phyloP scores from a whole-genome alignment of 2,113 vertebrate species.

The Microtus richardsoni region DNA sequence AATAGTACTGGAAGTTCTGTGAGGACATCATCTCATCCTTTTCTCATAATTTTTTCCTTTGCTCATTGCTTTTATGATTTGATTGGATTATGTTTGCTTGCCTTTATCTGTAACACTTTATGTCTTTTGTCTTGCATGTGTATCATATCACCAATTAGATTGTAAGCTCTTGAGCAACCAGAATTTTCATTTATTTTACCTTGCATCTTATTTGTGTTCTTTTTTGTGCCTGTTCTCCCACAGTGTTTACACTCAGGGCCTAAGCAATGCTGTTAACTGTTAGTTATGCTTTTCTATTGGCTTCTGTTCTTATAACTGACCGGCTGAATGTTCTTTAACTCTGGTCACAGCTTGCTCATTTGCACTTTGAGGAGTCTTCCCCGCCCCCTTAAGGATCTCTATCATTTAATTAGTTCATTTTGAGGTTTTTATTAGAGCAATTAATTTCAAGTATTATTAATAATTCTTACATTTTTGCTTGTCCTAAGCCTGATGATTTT shows the following conservation, averaged over 20 bases:
- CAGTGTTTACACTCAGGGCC: background rate
- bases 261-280: conserved; percentile 24
- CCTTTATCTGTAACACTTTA: conserved; percentile 8
- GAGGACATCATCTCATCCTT: background rate
- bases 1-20: conserved; percentile 27
- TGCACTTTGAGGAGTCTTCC: background rate
- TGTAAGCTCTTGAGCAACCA: conserved; percentile 46
- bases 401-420: conserved; percentile 2
- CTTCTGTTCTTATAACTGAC: conserved; percentile 27
- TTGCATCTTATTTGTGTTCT: conserved; percentile 33
- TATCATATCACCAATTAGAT: conserved; percentile 19
- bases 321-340: background rate
- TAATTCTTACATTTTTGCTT: conserved; percentile 30
- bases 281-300: conserved; percentile 1
- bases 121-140: conserved; percentile 17
- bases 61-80: conserved; percentile 57
- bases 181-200: conserved; percentile 35
- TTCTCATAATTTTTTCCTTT: conserved; percentile 42
- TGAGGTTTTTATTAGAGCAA: conserved; percentile 10
- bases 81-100: conserved; percentile 54
- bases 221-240: background rate
- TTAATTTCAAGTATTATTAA: conserved; percentile 36
- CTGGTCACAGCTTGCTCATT: conserved; percentile 28
- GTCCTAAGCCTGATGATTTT: conserved; percentile 42
- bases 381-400: conserved; percentile 36